Base-by-base conservation (phyloP, 2,113 vertebrate genomes). In the Martes martes region DNA sequence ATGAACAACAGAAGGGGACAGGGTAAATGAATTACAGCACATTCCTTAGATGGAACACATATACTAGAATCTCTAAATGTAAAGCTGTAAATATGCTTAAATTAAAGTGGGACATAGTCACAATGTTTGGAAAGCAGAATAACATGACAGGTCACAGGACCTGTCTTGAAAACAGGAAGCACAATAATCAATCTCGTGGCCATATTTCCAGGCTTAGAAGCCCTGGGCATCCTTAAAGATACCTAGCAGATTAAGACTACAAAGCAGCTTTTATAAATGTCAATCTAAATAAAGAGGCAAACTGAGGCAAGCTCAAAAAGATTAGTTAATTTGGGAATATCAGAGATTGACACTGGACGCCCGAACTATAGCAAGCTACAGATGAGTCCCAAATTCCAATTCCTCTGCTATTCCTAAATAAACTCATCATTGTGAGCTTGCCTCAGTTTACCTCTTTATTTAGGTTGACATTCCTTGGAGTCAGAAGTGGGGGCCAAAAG, bases 71-170 rank as follows among this genome's bases (percentile, higher is more conserved):
- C 63, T 94, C 80, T 91, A 73, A 85, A 85, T 85, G n/a, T 28
- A 81, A 91, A 63, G 28, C 52, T 47, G 26, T 47, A 89, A 74
- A 59, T 50, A 87, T 52, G 63, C 52, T 55, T 79, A 86, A 63
- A 81, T 80, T 11, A 94, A 94, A 80, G 63, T 31, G 52, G 28
- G 69, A 84, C 85, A 50, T 16, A 57, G 39, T 76, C 57, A 81
- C 63, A 94, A 28, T 73, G 52, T 80, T 94, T 86, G 36, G 28
- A 73, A 96, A 91, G n/a, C 45, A 86, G 74, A 94, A 36, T 94
- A 85, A 47, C 52, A 79, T n/a, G 52, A 26, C 63, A 28, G 39
- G 69, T 94, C 76, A 74, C 31, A 74, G 65, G 45, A 87, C 67
- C 11, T 42, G 26, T 87, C 36, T 92, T 88, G 31, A 57, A 69